These are phyloP conservation scores for Hirtodrosophila duncani DNA, from an alignment of 2,888 invertebrate genomes.

Conservation along the genomic window DNA sequence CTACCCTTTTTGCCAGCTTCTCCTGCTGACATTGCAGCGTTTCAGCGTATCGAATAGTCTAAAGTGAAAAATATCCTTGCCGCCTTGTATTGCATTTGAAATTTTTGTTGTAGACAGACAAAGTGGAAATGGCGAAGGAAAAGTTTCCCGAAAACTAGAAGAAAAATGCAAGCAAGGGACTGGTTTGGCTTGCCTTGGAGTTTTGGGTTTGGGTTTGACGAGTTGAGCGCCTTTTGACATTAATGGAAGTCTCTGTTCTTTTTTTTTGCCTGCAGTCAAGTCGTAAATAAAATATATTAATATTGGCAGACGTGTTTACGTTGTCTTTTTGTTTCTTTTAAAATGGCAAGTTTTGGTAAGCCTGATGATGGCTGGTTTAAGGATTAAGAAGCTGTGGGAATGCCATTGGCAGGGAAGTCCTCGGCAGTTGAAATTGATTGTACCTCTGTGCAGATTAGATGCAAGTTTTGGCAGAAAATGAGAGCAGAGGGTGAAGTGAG, in stretches of 20 bases:
- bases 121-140: slow-evolving; percentile 13
- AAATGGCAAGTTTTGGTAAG: too few relatives aligned
- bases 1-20: neutral
- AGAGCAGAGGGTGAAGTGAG: too few relatives aligned
- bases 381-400: too few relatives aligned
- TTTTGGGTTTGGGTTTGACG: neutral
- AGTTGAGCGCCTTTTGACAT: slow-evolving; percentile 9
- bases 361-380: too few relatives aligned
- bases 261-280: neutral
- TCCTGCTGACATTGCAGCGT: slow-evolving; percentile 3
- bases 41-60: slow-evolving; percentile 11
- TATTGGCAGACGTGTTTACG: slow-evolving; percentile 46
- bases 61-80: slow-evolving; percentile 70
- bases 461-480: too few relatives aligned
- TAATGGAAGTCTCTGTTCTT: neutral
- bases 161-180: slow-evolving; percentile 15
- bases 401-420: too few relatives aligned
- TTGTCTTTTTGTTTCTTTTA: neutral
- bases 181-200: slow-evolving; percentile 1
- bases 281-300: slow-evolving; percentile 38
- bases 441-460: too few relatives aligned
- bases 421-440: too few relatives aligned
- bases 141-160: slow-evolving; percentile 41
- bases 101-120: slow-evolving; percentile 30
- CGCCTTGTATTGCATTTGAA: slow-evolving; percentile 58